A percentile compares a stretch with the other conserved stretches of the same genome.
These are phyloP conservation scores for Ormyrus pomaceus DNA, from an alignment of 2,888 invertebrate species.

Conservation along the genomic window DNA sequence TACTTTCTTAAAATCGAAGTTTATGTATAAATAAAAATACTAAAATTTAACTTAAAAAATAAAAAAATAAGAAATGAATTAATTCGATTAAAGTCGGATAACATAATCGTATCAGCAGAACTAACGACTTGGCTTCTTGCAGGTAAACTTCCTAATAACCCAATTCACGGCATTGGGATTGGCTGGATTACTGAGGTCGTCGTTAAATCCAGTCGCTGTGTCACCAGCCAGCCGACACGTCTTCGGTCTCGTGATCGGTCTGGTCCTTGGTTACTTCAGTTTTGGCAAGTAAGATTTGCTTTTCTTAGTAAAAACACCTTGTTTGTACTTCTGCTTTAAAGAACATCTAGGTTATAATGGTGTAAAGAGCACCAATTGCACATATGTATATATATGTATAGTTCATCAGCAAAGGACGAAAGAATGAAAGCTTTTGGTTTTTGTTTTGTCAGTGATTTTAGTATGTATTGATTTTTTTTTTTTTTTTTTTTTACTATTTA, in stretches of 20 bases:
- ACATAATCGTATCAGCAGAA: conserved; percentile 41
- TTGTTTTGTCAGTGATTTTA: no score
- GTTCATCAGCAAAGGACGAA: no score
- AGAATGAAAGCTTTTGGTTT: no score
- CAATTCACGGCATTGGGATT: conserved; percentile 88
- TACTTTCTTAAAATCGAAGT: no score
- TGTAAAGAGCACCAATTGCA: no score
- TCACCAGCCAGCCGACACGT: conserved; percentile 85
- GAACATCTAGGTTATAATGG: no score
- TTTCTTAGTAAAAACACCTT: background rate
- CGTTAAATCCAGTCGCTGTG: conserved; percentile 83
- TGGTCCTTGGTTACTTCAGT: conserved; percentile 91
- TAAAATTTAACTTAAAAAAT: no score
- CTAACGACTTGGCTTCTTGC: conserved; percentile 63
- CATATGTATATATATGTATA: no score
- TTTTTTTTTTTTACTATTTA: no score
- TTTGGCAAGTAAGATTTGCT: conserved; percentile 85
- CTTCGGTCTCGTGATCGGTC: conserved; percentile 86
- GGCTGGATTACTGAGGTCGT: conserved; percentile 87
- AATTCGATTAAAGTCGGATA: conserved; percentile 38
- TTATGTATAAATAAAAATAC: no score
- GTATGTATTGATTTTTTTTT: no score
- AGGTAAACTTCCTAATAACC: conserved; percentile 91
- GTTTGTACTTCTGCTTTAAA: no score
- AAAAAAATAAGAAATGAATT: conserved; percentile 12